These are phyloP conservation scores for Hestina assimilis DNA, from an alignment of 1,140 invertebrate genomes.

Conservation along the genomic window DNA sequence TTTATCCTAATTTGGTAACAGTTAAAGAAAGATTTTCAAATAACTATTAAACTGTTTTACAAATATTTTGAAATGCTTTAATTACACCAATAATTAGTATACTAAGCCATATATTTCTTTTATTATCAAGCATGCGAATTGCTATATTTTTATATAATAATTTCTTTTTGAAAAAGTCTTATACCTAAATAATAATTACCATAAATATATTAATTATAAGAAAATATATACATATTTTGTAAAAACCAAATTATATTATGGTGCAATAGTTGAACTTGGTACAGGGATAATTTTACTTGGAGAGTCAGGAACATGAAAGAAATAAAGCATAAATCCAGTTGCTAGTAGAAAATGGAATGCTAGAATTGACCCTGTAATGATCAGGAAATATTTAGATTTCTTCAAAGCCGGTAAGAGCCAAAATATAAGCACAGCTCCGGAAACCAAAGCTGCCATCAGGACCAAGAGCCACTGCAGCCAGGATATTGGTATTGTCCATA, in stretches of 20 bases:
- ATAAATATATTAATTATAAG: not conserved
- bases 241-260: constrained; percentile 9
- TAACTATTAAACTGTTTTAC: no score
- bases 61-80: no score
- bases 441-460: constrained; percentile 87
- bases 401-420: constrained; percentile 89
- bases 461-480: constrained; percentile 94
- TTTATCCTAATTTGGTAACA: no score
- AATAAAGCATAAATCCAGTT: constrained; percentile 89
- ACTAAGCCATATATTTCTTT: no score
- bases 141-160: no score
- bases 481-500: constrained; percentile 92
- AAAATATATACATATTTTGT: constrained; percentile 1
- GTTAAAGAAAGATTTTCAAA: no score
- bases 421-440: constrained; percentile 90
- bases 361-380: constrained; percentile 84
- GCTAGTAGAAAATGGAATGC: constrained; percentile 89
- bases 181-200: not conserved
- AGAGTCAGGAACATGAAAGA: constrained; percentile 58
- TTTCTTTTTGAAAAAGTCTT: no score
- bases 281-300: not conserved
- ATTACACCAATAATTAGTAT: no score
- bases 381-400: constrained; percentile 82
- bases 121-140: no score
- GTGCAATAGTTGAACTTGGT: constrained; percentile 32